These are phyloP conservation scores for Neotoxoptera formosana DNA, from an alignment of 1,140 invertebrate genomes.

Conservation along the genomic window DNA sequence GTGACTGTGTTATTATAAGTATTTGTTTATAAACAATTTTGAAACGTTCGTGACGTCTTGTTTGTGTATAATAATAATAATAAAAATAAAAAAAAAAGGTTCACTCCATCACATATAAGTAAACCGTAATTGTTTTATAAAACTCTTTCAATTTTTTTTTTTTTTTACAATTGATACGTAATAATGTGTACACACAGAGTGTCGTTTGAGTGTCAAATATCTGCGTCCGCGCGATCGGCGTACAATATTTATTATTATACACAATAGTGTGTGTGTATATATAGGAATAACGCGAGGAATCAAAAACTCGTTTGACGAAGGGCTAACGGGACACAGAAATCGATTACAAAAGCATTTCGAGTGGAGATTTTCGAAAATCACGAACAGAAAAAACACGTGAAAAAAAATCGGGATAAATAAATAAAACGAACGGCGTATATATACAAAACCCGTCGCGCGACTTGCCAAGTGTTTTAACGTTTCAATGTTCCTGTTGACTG, in stretches of 20 bases:
- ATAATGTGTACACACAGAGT: too few relatives aligned
- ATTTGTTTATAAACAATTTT: not conserved
- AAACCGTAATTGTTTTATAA: not conserved
- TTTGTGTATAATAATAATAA: not conserved
- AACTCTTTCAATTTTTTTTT: not conserved
- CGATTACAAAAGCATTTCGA: not conserved
- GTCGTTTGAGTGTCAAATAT: not conserved
- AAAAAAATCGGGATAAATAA: not conserved
- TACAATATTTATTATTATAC: not conserved
- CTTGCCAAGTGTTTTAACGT: slow-evolving; percentile 38
- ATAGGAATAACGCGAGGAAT: not conserved
- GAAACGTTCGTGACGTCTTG: not conserved
- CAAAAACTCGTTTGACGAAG: slow-evolving; percentile 10
- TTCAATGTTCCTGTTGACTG: slow-evolving; percentile 39
- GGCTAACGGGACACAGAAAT: not conserved
- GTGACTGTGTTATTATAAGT: not conserved
- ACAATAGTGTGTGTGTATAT: not conserved
- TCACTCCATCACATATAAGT: not conserved
- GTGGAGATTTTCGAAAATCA: slow-evolving; percentile 26
- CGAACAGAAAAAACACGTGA: slow-evolving; percentile 8
- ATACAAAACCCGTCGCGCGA: slow-evolving; percentile 35
- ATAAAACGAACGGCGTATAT: not conserved
- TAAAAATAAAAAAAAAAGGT: not conserved
- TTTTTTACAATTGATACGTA: not conserved
- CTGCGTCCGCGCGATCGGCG: not conserved